Percentiles rank a stretch among this genome's conserved stretches.
Conservation (phyloP, 2,797 vertebrate genomes). For the Hypotaenidia okinawae region DNA sequence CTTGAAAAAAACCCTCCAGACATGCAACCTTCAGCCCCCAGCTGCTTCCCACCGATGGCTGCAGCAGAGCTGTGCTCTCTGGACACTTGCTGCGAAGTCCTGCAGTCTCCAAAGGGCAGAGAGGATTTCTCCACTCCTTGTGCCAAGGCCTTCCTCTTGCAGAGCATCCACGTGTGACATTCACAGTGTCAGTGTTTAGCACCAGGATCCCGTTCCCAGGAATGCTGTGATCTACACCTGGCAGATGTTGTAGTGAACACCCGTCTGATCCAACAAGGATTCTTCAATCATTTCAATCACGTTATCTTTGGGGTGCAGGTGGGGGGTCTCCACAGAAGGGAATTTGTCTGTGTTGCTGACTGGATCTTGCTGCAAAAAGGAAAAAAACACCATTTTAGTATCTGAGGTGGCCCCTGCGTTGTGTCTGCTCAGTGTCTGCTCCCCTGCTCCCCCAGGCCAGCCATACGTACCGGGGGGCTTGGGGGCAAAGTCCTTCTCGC, state of each 20-base stretch:
- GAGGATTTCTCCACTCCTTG: background rate
- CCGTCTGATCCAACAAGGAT: conserved; percentile 65
- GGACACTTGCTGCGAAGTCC: background rate
- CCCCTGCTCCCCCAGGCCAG: background rate
- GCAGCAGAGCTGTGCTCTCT: accelerated
- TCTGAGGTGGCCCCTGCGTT: accelerated
- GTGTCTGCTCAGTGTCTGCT: accelerated
- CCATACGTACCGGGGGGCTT: conserved; percentile 56
- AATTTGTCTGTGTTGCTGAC: conserved; percentile 72
- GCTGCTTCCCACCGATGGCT: no score
- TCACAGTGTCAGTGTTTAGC: background rate
- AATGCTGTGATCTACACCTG: conserved; percentile 78
- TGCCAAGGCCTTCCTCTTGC: conserved; percentile 15
- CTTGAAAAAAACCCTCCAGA: background rate
- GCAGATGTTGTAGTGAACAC: conserved; percentile 86
- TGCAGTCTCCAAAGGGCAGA: background rate
- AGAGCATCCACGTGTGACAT: accelerated
- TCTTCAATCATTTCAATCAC: conserved; percentile 76
- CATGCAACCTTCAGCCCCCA: background rate
- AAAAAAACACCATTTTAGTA: background rate
- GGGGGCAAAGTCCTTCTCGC: conserved; percentile 84
- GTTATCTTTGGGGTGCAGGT: conserved; percentile 72
- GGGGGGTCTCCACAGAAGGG: conserved; percentile 77
- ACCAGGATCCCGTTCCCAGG: background rate
- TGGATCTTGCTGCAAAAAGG: conserved; percentile 44